Evolutionary conservation across 2,888 invertebrate species (phyloP).

Genomic region (Hedya salicella): DNA sequence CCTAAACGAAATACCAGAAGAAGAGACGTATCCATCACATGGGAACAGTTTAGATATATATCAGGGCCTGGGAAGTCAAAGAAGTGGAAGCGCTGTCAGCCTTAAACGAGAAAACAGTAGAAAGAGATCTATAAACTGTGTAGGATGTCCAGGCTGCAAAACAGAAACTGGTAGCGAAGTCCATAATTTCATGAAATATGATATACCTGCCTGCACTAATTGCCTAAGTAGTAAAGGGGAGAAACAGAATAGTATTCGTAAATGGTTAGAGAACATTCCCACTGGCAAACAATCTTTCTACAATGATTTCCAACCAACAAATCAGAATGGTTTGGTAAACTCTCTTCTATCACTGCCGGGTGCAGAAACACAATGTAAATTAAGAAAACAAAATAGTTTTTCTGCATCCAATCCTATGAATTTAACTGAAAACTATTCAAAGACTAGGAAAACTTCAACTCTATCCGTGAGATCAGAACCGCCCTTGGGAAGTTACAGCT

Average conservation of each 20-base stretch:
- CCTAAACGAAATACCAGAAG: constrained; percentile 92
- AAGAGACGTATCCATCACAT: constrained; percentile 84
- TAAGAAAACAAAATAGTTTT: constrained; percentile 75
- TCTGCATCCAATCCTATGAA: constrained; percentile 61
- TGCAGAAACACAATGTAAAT: constrained; percentile 59
- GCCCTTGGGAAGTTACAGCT: constrained; percentile 69
- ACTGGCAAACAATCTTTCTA: constrained; percentile 64
- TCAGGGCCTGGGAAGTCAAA: constrained; percentile 79
- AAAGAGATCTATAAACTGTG: constrained; percentile 80
- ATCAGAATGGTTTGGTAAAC: constrained; percentile 62
- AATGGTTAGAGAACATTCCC: constrained; percentile 91
- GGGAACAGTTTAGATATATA: constrained; percentile 80
- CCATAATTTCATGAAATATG: constrained; percentile 74
- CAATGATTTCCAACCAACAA: constrained; percentile 61
- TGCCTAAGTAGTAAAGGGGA: constrained; percentile 86
- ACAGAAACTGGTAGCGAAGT: constrained; percentile 62
- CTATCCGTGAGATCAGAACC: constrained; percentile 80
- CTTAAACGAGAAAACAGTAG: constrained; percentile 87
- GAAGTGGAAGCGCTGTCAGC: constrained; percentile 83
- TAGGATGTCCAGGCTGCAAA: constrained; percentile 89
- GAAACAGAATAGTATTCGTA: constrained; percentile 89
- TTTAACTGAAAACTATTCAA: constrained; percentile 59
- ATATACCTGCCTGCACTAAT: constrained; percentile 79
- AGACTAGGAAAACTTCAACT: constrained; percentile 64
- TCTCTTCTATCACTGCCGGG: constrained; percentile 71